Base-by-base conservation (phyloP, 2,113 vertebrate genomes). In the Corythaeola cristata region DNA sequence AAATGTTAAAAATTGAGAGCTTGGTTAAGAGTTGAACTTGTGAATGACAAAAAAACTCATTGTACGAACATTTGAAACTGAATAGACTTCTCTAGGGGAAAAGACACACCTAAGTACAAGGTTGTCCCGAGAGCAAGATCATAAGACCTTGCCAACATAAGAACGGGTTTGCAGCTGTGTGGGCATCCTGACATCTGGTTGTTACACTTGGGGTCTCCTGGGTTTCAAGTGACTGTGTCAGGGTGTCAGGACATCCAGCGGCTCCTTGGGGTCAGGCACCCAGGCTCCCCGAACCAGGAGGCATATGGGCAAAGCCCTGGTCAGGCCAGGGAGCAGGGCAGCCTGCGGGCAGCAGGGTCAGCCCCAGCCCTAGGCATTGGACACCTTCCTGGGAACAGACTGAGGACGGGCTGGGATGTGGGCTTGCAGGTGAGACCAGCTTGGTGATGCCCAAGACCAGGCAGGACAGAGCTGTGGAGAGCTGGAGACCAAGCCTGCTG, bases 401-500 rank as follows among this genome's bases (percentile, higher is more conserved):
- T 32, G 44, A 63, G 23, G n/a, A 64, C 6, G 39, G 37, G 12
- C 30, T 24, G 26, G 7, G 14, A 53, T 27, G 26, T 15, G 26
- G 21, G 33, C 19, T 27, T 39, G 9, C 0, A 0, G 7, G 7
- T 27, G 21, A 64, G 35, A 7, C 76, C 3, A 2, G 10, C 27
- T 39, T 27, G 26, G 17, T 5, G 3, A n/a, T 18, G 11, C 15
- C 11, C 9, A 7, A 2, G 11, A 6, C 32, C 24, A 20, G 28
- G 17, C 32, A 68, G 41, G n/a, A 21, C 13, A 52, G 26, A 22
- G 15, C 45, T 64, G 13, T 55, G 60, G 32, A 20, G 23, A 39
- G n/a, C 6, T 83, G 66, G 64, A 74, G 49, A 49, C 12, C 33
- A 23, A 20, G 27, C 24, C 49, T 55, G n/a, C 60, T 39, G 20